Conservation (phyloP, 2,888 invertebrate genomes). For the Poecilus cupreus region DNA sequence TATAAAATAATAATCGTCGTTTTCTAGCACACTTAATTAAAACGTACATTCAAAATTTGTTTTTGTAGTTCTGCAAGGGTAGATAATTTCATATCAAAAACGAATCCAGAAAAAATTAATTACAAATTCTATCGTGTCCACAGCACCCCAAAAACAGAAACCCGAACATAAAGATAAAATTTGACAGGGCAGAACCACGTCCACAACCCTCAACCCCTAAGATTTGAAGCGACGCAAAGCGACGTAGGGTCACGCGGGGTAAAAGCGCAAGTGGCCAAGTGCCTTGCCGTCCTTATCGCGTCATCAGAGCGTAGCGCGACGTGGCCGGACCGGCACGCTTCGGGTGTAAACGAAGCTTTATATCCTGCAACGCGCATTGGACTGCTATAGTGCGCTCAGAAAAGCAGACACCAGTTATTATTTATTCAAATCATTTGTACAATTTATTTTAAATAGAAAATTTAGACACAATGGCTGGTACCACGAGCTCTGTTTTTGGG, state of each 20-base stretch:
- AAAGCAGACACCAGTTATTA: background rate
- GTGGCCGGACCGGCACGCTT: slow-evolving; percentile 16
- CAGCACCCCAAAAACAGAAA: background rate
- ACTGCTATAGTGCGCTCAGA: background rate
- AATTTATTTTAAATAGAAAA: no score
- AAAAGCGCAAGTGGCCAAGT: slow-evolving; percentile 21
- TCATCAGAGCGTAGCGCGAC: background rate
- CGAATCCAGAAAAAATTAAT: background rate
- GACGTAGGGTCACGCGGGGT: slow-evolving; percentile 10
- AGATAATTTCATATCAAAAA: no score
- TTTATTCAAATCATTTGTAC: no score
- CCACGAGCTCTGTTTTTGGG: no score
- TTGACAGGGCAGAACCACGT: background rate
- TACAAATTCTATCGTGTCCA: background rate
- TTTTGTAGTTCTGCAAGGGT: no score
- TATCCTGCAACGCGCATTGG: background rate
- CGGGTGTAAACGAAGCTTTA: slow-evolving; percentile 52
- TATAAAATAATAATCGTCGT: no score
- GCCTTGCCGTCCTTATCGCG: background rate
- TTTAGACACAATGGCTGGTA: no score
- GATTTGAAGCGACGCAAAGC: background rate
- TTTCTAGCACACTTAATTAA: no score
- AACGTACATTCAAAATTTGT: no score
- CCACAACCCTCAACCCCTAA: slow-evolving; percentile 3
- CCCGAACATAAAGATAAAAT: background rate